Base-by-base conservation (phyloP, 2,888 invertebrate genomes). In the Brachypterus glaber region DNA sequence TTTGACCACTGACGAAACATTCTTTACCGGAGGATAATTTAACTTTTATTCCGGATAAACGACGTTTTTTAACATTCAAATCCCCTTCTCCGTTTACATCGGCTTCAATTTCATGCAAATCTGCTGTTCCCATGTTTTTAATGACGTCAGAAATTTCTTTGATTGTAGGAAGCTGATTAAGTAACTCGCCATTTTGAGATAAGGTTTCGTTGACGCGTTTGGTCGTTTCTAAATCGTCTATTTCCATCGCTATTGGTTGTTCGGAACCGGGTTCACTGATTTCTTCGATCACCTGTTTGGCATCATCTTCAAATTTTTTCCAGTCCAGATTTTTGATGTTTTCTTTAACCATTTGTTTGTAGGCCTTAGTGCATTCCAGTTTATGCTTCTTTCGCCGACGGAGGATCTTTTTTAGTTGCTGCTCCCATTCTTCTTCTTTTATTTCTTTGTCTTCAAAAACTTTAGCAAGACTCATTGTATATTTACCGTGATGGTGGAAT, bases 391-490 rank as follows among this genome's bases (percentile, higher is more conserved):
- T 64, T 37, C 62, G 58, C 14, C 52, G 53, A 42, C 58, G 58
- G 39, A 63, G 50, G 13, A 61, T 62, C 43, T 57, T 57, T 40
- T 58, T 60, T 32, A 63, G 49, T 41, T 61, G 64, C 40, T 67
- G 52, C 62, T 74, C 65, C 73, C 74, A 65, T 56, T 79, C 75
- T 53, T 82, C 82, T 2, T 78, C 82, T 24, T 75, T 68, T 47
- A 69, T 74, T 58, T 83, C 82, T 60, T 83, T 84, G 35, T 79
- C 82, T 64, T 85, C 84, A 60, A 85, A 85, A 51, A 84, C 78
- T 66, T 79, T 79, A 33, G 74, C 77, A 14, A 82, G 57, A 32
- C 77, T 74, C 49, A 77, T 73, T n/a, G 76, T 72, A 37, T 76
- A 68, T 57, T 78, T 77, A 32, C 75, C 66, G 44, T 66, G 63